Evolutionary conservation across 1,140 invertebrate genomes (phyloP).

Genomic region (Saccostrea glomerata): DNA sequence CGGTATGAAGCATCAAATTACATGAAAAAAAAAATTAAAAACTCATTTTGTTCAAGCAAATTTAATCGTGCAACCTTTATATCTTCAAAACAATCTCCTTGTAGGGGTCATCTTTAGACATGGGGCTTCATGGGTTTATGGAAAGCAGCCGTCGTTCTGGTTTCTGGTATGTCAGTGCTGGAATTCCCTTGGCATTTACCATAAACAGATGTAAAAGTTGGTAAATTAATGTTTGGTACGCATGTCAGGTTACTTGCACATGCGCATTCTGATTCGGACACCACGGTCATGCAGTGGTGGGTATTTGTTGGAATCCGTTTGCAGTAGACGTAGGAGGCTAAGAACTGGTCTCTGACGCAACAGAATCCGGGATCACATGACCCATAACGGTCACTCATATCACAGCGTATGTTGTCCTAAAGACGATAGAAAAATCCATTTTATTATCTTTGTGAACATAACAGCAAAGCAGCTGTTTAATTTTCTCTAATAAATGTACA

Average conservation of each 20-base stretch:
- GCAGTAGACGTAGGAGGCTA: slow-evolving; percentile 63
- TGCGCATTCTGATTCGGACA: slow-evolving; percentile 55
- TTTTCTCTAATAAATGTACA: too few species aligned
- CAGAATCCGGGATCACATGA: slow-evolving; percentile 61
- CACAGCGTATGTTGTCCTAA: slow-evolving; percentile 16
- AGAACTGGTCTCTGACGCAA: slow-evolving; percentile 65
- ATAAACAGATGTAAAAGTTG: slow-evolving; percentile 55
- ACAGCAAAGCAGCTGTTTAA: too few species aligned
- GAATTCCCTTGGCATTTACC: slow-evolving; percentile 49
- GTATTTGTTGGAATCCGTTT: slow-evolving; percentile 51
- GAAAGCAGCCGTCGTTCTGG: not conserved
- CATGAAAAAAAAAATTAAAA: too few species aligned
- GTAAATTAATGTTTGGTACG: slow-evolving; percentile 58
- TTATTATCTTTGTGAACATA: too few species aligned
- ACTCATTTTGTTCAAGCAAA: not conserved
- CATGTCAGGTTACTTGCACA: slow-evolving; percentile 53
- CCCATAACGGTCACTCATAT: slow-evolving; percentile 23
- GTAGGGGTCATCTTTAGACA: not conserved
- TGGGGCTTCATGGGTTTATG: not conserved
- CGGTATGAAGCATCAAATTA: too few species aligned
- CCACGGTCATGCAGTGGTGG: slow-evolving; percentile 54
- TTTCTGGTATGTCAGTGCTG: not conserved
- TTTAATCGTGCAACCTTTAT: not conserved
- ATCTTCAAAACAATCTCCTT: not conserved
- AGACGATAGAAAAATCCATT: not conserved